Conservation (phyloP, 2,113 vertebrate species). For the Turnix velox region DNA sequence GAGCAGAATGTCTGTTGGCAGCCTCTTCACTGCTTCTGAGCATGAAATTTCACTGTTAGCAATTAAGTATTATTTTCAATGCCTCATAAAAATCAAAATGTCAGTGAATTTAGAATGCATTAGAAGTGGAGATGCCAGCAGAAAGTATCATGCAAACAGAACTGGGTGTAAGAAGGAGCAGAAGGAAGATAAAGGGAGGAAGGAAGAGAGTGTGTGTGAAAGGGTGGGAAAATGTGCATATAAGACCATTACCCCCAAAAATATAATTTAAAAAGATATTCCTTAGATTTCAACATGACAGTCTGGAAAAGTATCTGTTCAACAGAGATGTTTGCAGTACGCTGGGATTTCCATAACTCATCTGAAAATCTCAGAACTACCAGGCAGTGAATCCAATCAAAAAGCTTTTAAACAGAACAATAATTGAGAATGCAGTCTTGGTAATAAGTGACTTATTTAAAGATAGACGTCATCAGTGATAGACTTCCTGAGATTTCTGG, state of each 20-base stretch:
- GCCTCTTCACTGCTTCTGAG: not conserved
- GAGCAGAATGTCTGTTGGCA: not conserved
- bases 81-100: not conserved
- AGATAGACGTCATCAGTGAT: accelerated
- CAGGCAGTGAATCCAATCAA: not conserved
- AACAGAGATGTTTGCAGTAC: not conserved
- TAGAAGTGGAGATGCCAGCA: not conserved
- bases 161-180: not conserved
- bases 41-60: not conserved
- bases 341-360: not conserved
- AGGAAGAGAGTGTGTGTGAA: not conserved
- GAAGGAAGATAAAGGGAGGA: not conserved
- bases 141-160: not conserved
- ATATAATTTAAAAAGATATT: not conserved
- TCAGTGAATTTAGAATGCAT: not conserved
- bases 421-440: not conserved
- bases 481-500: not conserved
- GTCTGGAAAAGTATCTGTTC: not conserved
- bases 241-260: too few relatives aligned
- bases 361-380: not conserved
- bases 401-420: not conserved
- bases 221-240: not conserved
- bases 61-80: not conserved
- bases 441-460: not conserved
- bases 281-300: not conserved